Evolutionary conservation across 1,140 invertebrate genomes (phyloP).

Genomic region (Centruroides sculpturatus): DNA sequence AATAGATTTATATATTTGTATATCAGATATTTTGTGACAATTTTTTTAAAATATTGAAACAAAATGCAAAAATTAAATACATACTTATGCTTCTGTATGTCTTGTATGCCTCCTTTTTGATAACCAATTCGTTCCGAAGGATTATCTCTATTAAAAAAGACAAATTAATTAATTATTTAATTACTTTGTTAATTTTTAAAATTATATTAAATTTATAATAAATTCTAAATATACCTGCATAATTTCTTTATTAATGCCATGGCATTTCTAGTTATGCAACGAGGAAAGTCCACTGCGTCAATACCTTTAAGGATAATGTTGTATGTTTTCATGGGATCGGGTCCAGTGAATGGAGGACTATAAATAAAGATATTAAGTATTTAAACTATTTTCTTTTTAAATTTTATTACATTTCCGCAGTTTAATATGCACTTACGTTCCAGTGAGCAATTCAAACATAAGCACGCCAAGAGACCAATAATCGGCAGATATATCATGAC

Average conservation of each 20-base stretch:
- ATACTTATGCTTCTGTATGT: conserved; percentile 99
- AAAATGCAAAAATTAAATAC: conserved; percentile 64
- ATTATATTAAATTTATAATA: too few species aligned
- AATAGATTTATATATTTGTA: conserved; percentile 10
- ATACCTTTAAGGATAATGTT: conserved; percentile 98
- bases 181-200: too few species aligned
- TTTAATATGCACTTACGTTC: conserved; percentile 30
- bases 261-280: conserved; percentile 82
- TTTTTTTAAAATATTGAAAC: too few species aligned
- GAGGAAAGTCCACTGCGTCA: conserved; percentile 91
- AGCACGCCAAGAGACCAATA: conserved; percentile 89
- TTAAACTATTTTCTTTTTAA: too few species aligned
- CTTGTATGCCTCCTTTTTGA: conserved; percentile 89
- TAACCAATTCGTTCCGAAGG: conserved; percentile 93
- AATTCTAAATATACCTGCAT: conserved; percentile 36
- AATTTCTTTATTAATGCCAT: conserved; percentile 90
- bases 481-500: conserved; percentile 51
- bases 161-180: too few species aligned
- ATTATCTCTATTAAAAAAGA: conserved; percentile 57
- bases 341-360: conserved; percentile 78
- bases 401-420: too few species aligned
- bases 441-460: conserved; percentile 79
- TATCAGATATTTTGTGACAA: too few species aligned
- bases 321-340: conserved; percentile 98
- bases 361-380: too few species aligned